Percentiles rank a stretch among this genome's conserved stretches.
These are phyloP conservation scores for Athalia cordata DNA, from an alignment of 2,888 invertebrate species.

Conservation along the genomic window DNA sequence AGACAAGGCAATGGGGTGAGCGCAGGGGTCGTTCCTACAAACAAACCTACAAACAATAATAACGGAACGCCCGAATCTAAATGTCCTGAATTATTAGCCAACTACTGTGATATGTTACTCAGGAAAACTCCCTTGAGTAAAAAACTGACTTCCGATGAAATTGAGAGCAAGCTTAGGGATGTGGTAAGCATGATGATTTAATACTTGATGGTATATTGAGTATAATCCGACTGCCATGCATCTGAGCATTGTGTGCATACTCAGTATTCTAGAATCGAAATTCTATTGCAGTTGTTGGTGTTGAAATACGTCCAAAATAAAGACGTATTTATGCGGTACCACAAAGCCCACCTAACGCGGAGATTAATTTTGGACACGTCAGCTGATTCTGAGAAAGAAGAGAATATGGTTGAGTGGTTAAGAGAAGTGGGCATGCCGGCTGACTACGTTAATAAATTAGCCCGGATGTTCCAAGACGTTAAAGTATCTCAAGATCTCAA, in stretches of 20 bases:
- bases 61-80: constrained; percentile 90
- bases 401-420: constrained; percentile 99
- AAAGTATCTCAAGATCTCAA: constrained; percentile 98
- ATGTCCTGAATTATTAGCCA: constrained; percentile 98
- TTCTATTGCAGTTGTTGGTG: constrained; percentile 82
- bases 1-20: constrained; percentile 73
- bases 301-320: constrained; percentile 99
- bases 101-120: constrained; percentile 99
- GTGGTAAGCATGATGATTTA: constrained; percentile 78
- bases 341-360: constrained; percentile 97
- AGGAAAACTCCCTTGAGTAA: constrained; percentile 97
- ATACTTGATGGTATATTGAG: background rate
- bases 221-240: background rate
- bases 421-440: constrained; percentile 99
- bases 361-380: constrained; percentile 97
- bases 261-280: background rate
- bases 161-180: constrained; percentile 93
- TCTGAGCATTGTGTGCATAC: too few species aligned
- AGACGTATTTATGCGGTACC: constrained; percentile 99
- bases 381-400: constrained; percentile 99
- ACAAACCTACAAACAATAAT: constrained; percentile 66
- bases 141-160: constrained; percentile 96
- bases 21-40: constrained; percentile 76
- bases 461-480: constrained; percentile 98
- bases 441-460: constrained; percentile 98